Conservation (phyloP, 2,888 invertebrate species). For the Proisotoma minuta region DNA sequence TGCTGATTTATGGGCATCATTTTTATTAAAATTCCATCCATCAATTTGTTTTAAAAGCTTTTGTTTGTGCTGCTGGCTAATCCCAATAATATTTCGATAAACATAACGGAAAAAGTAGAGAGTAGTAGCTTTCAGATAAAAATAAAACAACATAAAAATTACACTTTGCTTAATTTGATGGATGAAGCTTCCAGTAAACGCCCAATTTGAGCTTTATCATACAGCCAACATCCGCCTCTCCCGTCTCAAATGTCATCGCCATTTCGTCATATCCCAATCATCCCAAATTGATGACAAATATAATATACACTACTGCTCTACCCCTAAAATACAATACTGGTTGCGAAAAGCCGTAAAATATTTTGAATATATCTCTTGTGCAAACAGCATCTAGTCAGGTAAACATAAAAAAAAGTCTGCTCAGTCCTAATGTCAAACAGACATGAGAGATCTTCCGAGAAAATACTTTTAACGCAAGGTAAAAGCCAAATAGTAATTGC, state of each 20-base stretch:
- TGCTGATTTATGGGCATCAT: neutral
- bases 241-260: constrained; percentile 2
- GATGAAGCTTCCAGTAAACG: constrained; percentile 7
- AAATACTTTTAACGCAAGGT: too few species aligned
- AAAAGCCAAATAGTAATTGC: too few species aligned
- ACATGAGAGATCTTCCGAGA: too few species aligned
- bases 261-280: too few species aligned
- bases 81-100: neutral
- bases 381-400: too few species aligned
- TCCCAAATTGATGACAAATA: too few species aligned
- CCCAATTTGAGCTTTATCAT: constrained; percentile 1
- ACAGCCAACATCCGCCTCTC: neutral
- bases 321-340: too few species aligned
- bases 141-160: neutral
- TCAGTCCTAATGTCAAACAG: too few species aligned
- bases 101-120: neutral
- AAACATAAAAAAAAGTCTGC: too few species aligned
- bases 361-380: too few species aligned
- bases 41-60: constrained; percentile 15
- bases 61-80: neutral
- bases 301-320: too few species aligned
- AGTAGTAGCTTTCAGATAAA: neutral
- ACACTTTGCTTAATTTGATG: constrained; percentile 8
- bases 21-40: neutral
- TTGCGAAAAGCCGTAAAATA: too few species aligned